These are phyloP conservation scores for Megalops atlanticus DNA, from an alignment of 2,113 vertebrate genomes.

Conservation along the genomic window DNA sequence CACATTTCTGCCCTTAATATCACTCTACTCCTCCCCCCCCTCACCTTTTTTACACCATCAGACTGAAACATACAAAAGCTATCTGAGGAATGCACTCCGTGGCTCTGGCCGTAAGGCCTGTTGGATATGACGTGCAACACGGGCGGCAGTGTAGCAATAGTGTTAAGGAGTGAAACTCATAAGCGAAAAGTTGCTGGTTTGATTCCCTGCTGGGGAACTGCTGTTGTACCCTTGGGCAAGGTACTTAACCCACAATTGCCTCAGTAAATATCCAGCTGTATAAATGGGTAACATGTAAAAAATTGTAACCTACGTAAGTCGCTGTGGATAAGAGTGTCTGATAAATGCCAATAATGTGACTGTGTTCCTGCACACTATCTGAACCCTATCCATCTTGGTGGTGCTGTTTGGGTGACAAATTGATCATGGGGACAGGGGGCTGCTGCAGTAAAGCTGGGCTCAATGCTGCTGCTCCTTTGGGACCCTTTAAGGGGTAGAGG, in stretches of 20 bases:
- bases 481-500: constrained; percentile 20
- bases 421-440: background rate
- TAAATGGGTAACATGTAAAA: too few species aligned
- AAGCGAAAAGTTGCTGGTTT: too few species aligned
- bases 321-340: too few species aligned
- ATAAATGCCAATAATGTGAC: too few species aligned
- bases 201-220: too few species aligned
- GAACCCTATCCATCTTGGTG: background rate
- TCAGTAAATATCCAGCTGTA: too few species aligned
- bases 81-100: background rate
- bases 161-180: too few species aligned
- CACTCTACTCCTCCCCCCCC: background rate
- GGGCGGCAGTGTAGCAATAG: too few species aligned
- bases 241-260: too few species aligned
- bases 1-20: background rate
- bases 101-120: background rate
- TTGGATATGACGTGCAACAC: background rate
- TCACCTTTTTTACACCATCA: background rate
- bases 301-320: too few species aligned
- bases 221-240: too few species aligned
- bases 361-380: background rate
- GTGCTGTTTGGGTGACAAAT: background rate
- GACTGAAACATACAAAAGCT: background rate
- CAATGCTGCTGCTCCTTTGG: constrained; percentile 3
- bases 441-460: background rate